phyloP scores from a whole-genome alignment of 2,113 vertebrate species.

The Ramphastos sulfuratus region DNA sequence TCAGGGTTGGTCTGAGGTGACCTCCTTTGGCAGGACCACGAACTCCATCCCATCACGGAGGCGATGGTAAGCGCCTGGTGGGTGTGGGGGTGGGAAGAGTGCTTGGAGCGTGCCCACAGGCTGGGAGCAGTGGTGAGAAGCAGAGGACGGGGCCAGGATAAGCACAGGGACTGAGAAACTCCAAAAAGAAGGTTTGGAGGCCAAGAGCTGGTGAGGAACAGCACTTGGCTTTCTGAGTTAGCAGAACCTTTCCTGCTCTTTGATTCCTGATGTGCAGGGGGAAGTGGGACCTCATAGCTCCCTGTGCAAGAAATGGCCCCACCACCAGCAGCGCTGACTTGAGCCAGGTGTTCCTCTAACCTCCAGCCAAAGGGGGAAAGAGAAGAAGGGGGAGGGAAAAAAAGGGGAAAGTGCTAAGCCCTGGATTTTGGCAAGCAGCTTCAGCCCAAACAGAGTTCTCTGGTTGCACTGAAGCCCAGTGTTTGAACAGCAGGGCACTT shows the following conservation, averaged over 20 bases:
- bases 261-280: not conserved
- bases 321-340: not conserved
- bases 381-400: not conserved
- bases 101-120: not conserved
- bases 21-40: not conserved
- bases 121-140: not conserved
- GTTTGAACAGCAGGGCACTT: not conserved
- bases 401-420: not conserved
- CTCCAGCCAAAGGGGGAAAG: not conserved
- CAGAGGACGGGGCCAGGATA: constrained; percentile 13
- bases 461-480: not conserved
- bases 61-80: not conserved
- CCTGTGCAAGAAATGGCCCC: not conserved
- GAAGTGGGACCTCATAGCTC: not conserved
- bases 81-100: not conserved
- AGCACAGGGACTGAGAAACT: constrained; percentile 42
- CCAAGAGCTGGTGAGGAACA: not conserved
- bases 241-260: constrained; percentile 26
- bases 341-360: constrained; percentile 5
- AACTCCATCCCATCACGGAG: not conserved
- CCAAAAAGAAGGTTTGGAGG: not conserved
- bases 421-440: not conserved
- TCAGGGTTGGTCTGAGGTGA: not conserved
- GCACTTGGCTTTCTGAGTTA: not conserved
- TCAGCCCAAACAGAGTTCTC: not conserved